These are phyloP conservation scores for Rhyacophila brunnea DNA, from an alignment of 1,140 invertebrate genomes.

Conservation along the genomic window DNA sequence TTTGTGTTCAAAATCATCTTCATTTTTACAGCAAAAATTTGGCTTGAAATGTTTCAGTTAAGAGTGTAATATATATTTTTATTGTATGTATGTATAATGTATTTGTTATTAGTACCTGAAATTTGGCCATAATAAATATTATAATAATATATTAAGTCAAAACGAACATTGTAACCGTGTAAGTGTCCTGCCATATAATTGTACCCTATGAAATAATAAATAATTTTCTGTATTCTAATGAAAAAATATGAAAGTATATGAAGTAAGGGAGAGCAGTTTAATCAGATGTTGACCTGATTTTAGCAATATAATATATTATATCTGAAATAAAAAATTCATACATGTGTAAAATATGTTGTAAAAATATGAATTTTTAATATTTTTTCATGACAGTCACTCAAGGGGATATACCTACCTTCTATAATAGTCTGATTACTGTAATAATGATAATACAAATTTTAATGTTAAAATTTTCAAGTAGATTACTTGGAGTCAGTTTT, in stretches of 20 bases:
- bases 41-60: too few species aligned
- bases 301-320: not conserved
- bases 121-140: not conserved
- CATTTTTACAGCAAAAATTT: too few species aligned
- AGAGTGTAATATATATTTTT: too few species aligned
- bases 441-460: constrained; percentile 1
- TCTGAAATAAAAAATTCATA: not conserved
- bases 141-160: not conserved
- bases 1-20: too few species aligned
- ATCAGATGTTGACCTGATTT: too few species aligned
- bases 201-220: too few species aligned
- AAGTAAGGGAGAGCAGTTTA: too few species aligned
- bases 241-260: too few species aligned
- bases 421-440: constrained; percentile 25
- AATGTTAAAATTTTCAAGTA: constrained; percentile 12
- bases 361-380: constrained; percentile 5
- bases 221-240: too few species aligned
- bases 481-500: constrained; percentile 25
- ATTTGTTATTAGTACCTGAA: constrained; percentile 9
- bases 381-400: constrained; percentile 17
- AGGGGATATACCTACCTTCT: not conserved
- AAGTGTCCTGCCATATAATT: constrained; percentile 2
- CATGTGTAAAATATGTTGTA: constrained; percentile 1
- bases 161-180: not conserved
- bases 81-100: not conserved